phyloP scores from a whole-genome alignment of 2,888 invertebrate species.

The Plebejus anna region DNA sequence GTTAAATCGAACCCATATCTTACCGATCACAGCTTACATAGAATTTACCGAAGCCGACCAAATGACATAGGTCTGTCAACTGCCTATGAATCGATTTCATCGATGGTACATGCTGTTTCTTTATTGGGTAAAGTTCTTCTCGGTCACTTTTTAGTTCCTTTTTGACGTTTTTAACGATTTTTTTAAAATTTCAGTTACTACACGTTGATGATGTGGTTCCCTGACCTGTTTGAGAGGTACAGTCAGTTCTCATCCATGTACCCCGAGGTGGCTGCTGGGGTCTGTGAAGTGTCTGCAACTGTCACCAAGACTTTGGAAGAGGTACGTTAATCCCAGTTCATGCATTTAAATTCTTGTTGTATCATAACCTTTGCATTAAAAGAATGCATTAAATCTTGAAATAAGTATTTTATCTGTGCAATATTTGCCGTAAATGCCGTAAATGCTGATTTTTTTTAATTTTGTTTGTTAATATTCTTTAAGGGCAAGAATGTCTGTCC shows the following conservation, averaged over 20 bases:
- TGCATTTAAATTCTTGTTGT: neutral
- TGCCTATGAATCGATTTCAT: too few relatives aligned
- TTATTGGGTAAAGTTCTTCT: neutral
- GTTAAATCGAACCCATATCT: too few relatives aligned
- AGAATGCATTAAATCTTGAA: too few relatives aligned
- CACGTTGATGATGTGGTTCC: slow-evolving; percentile 85
- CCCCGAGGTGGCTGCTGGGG: slow-evolving; percentile 66
- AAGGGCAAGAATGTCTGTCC: slow-evolving; percentile 46
- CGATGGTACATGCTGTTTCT: neutral
- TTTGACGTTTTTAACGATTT: neutral
- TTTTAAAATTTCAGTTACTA: slow-evolving; percentile 69
- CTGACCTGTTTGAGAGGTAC: slow-evolving; percentile 83
- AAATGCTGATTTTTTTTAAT: too few relatives aligned
- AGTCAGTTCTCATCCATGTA: slow-evolving; percentile 70
- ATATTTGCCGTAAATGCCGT: too few relatives aligned
- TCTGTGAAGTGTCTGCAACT: slow-evolving; percentile 77
- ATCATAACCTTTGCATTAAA: neutral
- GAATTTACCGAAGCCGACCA: too few relatives aligned
- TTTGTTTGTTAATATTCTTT: too few relatives aligned
- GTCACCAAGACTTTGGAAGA: slow-evolving; percentile 50
- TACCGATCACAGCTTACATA: too few relatives aligned
- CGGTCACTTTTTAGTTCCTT: too few relatives aligned
- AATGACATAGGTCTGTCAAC: too few relatives aligned
- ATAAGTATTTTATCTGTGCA: too few relatives aligned
- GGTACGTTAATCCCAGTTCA: slow-evolving; percentile 40